Base-by-base conservation (phyloP, 2,888 invertebrate species). In the Anthophora plumipes region DNA sequence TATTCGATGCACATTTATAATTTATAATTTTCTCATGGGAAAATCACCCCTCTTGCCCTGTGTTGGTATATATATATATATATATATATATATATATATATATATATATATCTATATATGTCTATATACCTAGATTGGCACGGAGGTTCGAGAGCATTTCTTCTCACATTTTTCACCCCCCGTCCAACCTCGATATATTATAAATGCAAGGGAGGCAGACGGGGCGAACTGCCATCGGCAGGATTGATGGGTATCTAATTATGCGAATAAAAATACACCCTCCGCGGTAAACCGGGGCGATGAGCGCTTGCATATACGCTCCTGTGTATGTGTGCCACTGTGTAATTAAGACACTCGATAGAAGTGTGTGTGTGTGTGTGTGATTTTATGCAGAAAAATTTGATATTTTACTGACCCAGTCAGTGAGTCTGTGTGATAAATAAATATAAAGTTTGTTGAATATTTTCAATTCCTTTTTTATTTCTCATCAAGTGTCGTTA, bases 201-300 rank as follows among this genome's bases (percentile, higher is more conserved):
- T 77, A 72, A 73, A 77, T 80, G 77, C 81, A 69, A 67, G 67
- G 68, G 63, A n/a, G 37, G 60, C 64, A 63, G 61, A 70, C 67
- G 68, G 55, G 70, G 67, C 69, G 46, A 67, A 78, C 85, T 85
- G 86, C 76, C 86, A 85, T 82, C 88, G 83, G 78, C 82, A 89
- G 85, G 89, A 91, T 91, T 91, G 91, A 91, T 91, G 91, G 89
- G 84, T 86, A 89, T 89, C 89, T 91, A 91, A 91, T 91, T 91
- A 91, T 88, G 88, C 84, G 88, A 87, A 86, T 88, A 89, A 90
- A 90, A 90, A 89, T 89, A 87, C 84, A 82, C 70, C 64, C 80
- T 70, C 72, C 70, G 72, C 68, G 74, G 63, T 60, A 61, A 77
- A 61, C 50, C 60, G 17, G 63, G 52, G 54, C 69, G 68, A 77